Base-by-base conservation (phyloP, 2,888 invertebrate species). In the Heterodera filipjevi region DNA sequence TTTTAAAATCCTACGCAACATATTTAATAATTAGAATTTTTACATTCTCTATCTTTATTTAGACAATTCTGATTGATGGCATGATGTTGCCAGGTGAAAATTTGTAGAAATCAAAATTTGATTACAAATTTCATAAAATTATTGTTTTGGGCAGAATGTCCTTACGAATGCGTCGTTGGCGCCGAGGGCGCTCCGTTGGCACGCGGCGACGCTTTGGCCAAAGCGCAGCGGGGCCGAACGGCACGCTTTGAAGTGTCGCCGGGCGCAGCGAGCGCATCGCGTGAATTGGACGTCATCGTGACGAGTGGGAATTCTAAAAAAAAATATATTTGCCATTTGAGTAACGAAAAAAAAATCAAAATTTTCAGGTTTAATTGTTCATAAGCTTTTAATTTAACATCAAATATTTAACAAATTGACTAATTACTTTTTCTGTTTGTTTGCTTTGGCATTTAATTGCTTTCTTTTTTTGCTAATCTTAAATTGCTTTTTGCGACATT, bases 11-110 rank as follows among this genome's bases (percentile, higher is more conserved):
- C n/a, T n/a, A n/a, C n/a, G n/a, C n/a, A n/a, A n/a, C n/a, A n/a
- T n/a, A n/a, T n/a, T n/a, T n/a, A n/a, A n/a, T n/a, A n/a, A n/a
- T n/a, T n/a, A n/a, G n/a, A n/a, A n/a, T n/a, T n/a, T 32, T 0
- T 16, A 14, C 30, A 19, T 22, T 53, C 19, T 53, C 5, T 53
- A 19, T 53, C 22, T 5, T 66, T 12, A 27, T 74, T 75, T n/a
- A 75, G 75, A 66, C 68, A 80, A 92, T 96, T 75, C 92, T 93
- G 84, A 95, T 95, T 91, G 95, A 95, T 90, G 94, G 94, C 71
- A 93, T 95, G 66, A 94, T 94, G 76, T 86, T 90, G 30, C 90
- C 90, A 79, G 90, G 90, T 90, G 27, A 66, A 22, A 49, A 19
- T 19, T 16, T 16, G 16, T 59, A 10, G 27, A 59, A 59, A 10